These are phyloP conservation scores for Emydoidea blandingii DNA, from an alignment of 2,797 vertebrate species.

Conservation along the genomic window DNA sequence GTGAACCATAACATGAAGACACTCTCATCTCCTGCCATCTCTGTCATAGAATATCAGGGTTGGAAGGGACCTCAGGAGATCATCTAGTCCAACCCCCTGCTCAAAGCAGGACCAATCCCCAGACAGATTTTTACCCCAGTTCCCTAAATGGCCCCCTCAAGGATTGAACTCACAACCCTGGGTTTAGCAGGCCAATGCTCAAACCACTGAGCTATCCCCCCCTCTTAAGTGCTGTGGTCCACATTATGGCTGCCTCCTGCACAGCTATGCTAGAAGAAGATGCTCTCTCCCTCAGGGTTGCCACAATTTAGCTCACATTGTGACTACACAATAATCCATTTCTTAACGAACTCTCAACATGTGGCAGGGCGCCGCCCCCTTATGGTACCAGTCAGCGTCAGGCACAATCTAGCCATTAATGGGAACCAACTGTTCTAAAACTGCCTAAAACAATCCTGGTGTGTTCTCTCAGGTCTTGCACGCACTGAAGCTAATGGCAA, in stretches of 20 bases:
- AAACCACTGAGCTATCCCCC: too few relatives aligned
- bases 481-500: background rate
- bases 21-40: background rate
- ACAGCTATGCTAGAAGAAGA: background rate
- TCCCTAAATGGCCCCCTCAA: too few relatives aligned
- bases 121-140: too few relatives aligned
- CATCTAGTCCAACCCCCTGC: too few relatives aligned
- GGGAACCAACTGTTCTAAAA: too few relatives aligned
- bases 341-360: background rate
- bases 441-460: background rate
- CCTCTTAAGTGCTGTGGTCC: background rate
- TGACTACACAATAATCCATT: background rate
- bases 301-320: background rate
- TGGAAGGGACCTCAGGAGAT: too few relatives aligned
- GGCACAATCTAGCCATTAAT: too few relatives aligned
- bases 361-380: too few relatives aligned
- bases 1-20: rapidly evolving
- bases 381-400: too few relatives aligned
- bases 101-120: too few relatives aligned
- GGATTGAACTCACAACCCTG: too few relatives aligned
- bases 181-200: too few relatives aligned
- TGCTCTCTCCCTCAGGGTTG: rapidly evolving
- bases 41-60: background rate
- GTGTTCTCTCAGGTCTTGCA: background rate
- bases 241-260: background rate